Evolutionary conservation across 2,797 vertebrate species (phyloP), one percentile per base, ranked within the genome.

Genomic region (Vireo griseus): DNA sequence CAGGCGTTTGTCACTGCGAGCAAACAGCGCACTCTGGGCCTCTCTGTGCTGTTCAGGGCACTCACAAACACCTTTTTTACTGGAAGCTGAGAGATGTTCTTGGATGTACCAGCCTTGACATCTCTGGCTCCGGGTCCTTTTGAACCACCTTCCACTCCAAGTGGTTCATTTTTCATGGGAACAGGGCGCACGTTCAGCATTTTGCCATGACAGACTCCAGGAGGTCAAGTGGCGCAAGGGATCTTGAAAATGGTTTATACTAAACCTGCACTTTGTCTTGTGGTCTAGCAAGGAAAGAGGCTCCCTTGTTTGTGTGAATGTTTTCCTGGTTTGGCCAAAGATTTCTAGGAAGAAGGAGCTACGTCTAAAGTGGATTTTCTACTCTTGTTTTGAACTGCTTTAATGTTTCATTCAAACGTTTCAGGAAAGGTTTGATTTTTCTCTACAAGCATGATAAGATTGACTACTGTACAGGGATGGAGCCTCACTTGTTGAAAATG

Each of bases 21-120:
- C 44, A 50, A 31, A 37, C 48, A 58, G 13, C 3, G 11, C 0
- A 0, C n/a, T 73, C 37, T 16, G 22, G 17, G 50, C 11, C 13
- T 66, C 40, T 39, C 37, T 24, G 4, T 67, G 37, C 42, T 76
- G 29, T 11, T 74, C 31, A 57, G 75, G n/a, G 17, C 29, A 57
- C 16, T 10, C 39, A 31, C 61, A 40, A 94, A 57, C 28, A n/a
- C 40, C 14, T 35, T 28, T 37, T 35, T 13, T 55, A 47, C 25
- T 83, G 72, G 37, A 73, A 89, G 25, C 39, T 82, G 35, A 68
- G 45, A 67, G 73, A 37, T 35, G 6, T 57, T 88, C 33, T 52
- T 69, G 48, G 29, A 14, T 21, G 9, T 82, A 33, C 24, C 67
- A 85, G 39, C 35, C 18, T 44, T 65, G 68, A 15, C 10, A 47